Evolutionary conservation across 2,797 vertebrate species (phyloP), one percentile per base, ranked within the genome.

Genomic region (Cossypha polioptera): DNA sequence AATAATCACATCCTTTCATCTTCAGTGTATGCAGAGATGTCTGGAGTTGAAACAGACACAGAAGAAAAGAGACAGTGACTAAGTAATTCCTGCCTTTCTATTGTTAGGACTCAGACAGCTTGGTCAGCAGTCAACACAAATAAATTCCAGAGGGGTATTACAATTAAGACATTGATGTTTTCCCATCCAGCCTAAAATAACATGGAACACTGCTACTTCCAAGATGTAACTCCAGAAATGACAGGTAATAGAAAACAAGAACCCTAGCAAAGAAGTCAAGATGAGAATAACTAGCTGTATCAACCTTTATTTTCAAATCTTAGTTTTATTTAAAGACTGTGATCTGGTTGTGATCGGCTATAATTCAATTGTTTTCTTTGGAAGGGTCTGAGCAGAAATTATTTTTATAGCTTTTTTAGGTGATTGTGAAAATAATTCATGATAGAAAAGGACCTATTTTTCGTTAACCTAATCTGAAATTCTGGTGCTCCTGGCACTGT

Each of bases 71-170:
- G 73, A 53, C 53, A 36, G 53, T 88, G 86, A 86, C 57, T 91
- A 58, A 88, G 54, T 92, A 90, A 88, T 93, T 95, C 65, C 48
- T 71, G 68, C 33, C 40, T 90, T 83, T 74, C 50, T 81, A 48
- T 80, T 94, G 83, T 59, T 88, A 63, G 35, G 53, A 86, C 69
- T 80, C 65, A 88, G 65, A 88, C 53, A 86, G 48, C 54, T 92
- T 71, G 53, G 68, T 93, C 80, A 59, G 83, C 61, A 92, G 61
- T 80, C 88, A 86, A 54, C 25, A 88, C 47, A 86, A 85, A 85
- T 79, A 82, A 69, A 66, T 77, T 83, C 40, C 65, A 48, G 59
- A 69, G 73, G 38, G 31, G 31, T 69, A 58, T 66, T 82, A 43
- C 18, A 59, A 4, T 73, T 26, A 65, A 75, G 71, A 58, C 24